Conservation (phyloP, 2,113 vertebrate species). For the Maccullochella peelii region DNA sequence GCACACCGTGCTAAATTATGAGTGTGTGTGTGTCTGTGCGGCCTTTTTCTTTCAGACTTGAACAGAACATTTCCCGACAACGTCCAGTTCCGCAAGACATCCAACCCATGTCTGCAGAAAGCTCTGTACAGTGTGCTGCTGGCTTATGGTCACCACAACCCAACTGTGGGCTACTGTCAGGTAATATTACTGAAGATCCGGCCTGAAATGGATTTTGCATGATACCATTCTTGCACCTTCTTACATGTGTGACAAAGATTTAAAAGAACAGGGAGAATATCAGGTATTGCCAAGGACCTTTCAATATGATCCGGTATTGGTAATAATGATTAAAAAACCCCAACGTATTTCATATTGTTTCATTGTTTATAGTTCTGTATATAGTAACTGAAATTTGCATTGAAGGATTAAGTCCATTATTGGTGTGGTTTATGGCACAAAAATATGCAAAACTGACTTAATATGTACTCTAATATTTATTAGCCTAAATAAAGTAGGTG, state of each 20-base stretch:
- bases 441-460: neutral
- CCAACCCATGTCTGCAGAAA: constrained; percentile 89
- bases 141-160: constrained; percentile 93
- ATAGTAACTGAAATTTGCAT: neutral
- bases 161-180: constrained; percentile 95
- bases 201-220: neutral
- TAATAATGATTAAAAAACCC: neutral
- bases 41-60: constrained; percentile 85
- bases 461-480: neutral
- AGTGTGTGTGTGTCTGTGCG: neutral
- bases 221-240: neutral
- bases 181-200: constrained; percentile 72
- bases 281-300: neutral
- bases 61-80: constrained; percentile 99
- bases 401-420: neutral
- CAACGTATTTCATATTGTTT: neutral
- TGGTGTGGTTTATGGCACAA: neutral
- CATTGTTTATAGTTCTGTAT: neutral
- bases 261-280: neutral
- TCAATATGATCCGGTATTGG: neutral
- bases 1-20: neutral
- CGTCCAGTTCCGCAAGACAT: constrained; percentile 87
- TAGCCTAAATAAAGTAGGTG: neutral
- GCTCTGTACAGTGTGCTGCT: constrained; percentile 91
- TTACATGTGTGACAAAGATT: neutral